Evolutionary conservation across 2,113 vertebrate genomes (phyloP).

Genomic region (Candoia aspera): DNA sequence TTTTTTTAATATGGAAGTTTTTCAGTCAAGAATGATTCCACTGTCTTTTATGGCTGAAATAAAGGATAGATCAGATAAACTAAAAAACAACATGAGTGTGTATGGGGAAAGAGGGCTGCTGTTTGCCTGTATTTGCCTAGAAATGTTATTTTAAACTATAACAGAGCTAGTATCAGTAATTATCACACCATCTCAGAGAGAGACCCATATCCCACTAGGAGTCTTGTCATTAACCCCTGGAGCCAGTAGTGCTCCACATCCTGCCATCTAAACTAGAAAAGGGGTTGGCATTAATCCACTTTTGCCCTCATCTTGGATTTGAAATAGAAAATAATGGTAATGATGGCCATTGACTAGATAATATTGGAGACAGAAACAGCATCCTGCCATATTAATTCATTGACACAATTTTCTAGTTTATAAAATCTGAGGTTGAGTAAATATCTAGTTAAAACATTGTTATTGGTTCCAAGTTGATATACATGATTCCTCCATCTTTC

Average conservation of each 20-base stretch:
- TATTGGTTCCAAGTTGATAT: too few relatives aligned
- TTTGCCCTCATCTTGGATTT: background rate
- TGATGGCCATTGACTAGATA: background rate
- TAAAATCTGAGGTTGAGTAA: too few relatives aligned
- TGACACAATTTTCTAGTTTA: background rate
- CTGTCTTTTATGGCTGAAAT: background rate
- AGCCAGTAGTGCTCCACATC: background rate
- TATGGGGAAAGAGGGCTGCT: background rate
- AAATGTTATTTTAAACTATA: background rate
- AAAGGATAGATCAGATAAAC: background rate
- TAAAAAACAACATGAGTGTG: background rate
- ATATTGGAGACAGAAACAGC: background rate
- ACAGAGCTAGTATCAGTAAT: background rate
- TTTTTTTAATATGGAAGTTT: background rate
- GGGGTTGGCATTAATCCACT: background rate
- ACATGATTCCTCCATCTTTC: too few relatives aligned
- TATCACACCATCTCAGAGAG: background rate
- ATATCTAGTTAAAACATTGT: too few relatives aligned
- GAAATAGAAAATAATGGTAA: background rate
- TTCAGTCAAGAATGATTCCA: background rate
- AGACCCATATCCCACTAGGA: background rate
- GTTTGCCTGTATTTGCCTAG: background rate
- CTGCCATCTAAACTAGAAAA: background rate
- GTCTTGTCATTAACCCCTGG: background rate
- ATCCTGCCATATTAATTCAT: background rate